A percentile compares a stretch with the other conserved stretches of the same genome.
Evolutionary conservation across 2,797 vertebrate species (phyloP).

Genomic region (Amblyraja radiata): DNA sequence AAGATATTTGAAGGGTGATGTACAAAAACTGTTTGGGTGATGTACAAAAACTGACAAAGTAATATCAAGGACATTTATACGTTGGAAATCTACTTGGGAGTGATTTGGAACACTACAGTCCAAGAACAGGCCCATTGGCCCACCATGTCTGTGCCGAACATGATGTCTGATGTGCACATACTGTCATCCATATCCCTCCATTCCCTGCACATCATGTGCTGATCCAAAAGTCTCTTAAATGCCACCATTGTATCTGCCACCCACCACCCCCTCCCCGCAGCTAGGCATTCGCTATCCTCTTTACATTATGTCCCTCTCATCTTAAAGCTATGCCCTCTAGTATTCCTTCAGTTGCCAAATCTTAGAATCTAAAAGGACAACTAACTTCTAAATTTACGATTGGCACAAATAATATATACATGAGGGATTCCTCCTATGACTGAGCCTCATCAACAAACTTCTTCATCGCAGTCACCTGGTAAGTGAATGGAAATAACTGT

Average conservation of each 20-base stretch:
- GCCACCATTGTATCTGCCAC: too few relatives aligned
- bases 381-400: conserved; percentile 85
- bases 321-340: neutral
- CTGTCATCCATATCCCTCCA: too few relatives aligned
- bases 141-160: too few relatives aligned
- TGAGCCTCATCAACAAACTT: conserved; percentile 88
- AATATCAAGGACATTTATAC: neutral
- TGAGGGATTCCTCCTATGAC: conserved; percentile 97
- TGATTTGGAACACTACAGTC: neutral
- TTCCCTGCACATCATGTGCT: too few relatives aligned
- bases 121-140: too few relatives aligned
- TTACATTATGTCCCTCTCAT: too few relatives aligned
- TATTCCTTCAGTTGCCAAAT: neutral
- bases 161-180: too few relatives aligned
- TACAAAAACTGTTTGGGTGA: neutral
- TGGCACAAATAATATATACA: conserved; percentile 89
- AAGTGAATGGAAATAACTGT: neutral
- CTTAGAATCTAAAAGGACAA: conserved; percentile 60
- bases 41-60: neutral
- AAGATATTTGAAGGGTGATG: neutral
- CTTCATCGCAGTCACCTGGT: neutral
- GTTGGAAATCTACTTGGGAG: neutral
- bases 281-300: too few relatives aligned
- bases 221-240: too few relatives aligned
- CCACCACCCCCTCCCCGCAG: too few relatives aligned